Evolutionary conservation across 2,113 vertebrate species (phyloP).

Genomic region (Poeciliopsis prolifica): DNA sequence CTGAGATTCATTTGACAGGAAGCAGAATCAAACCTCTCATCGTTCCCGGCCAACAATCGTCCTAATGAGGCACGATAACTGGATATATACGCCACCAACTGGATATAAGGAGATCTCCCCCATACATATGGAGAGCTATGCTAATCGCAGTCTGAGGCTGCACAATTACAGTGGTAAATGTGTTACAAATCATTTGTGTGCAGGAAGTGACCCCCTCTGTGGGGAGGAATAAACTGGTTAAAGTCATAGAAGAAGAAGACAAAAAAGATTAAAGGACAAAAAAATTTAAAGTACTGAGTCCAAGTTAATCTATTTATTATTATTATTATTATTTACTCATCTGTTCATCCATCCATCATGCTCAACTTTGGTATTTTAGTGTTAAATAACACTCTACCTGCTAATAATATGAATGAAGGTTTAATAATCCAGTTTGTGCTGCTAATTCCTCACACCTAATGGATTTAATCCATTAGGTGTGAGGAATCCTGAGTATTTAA

Average conservation of each 20-base stretch:
- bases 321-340: too few species aligned
- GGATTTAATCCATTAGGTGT: constrained; percentile 15
- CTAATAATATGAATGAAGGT: too few species aligned
- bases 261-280: constrained; percentile 2
- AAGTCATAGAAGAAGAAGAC: background rate
- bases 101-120: constrained; percentile 52
- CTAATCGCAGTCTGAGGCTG: constrained; percentile 68
- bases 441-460: too few species aligned
- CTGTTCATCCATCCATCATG: background rate
- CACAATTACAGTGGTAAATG: constrained; percentile 56
- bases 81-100: background rate
- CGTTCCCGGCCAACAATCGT: constrained; percentile 6
- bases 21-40: constrained; percentile 53
- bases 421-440: constrained; percentile 20
- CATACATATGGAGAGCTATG: constrained; percentile 62
- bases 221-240: constrained; percentile 30
- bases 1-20: constrained; percentile 67
- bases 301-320: too few species aligned
- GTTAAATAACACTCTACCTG: too few species aligned
- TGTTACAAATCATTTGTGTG: constrained; percentile 54
- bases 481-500: constrained; percentile 4
- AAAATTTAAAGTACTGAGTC: background rate
- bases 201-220: constrained; percentile 36
- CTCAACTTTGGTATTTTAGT: too few species aligned
- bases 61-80: constrained; percentile 50